Evolutionary conservation across 1,140 invertebrate genomes (phyloP), one percentile per base, ranked within the genome.

Genomic region (Drosophila lini): DNA sequence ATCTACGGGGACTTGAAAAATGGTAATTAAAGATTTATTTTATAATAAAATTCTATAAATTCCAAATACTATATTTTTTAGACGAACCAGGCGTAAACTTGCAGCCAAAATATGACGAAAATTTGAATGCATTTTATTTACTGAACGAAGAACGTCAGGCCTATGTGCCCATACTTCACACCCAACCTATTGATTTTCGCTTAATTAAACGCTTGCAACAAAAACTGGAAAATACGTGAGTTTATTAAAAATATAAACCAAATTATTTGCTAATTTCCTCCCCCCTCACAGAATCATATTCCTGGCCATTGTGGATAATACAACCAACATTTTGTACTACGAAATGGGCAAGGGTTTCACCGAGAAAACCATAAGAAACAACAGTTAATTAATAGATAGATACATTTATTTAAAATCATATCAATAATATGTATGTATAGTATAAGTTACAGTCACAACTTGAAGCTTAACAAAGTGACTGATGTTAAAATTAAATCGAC

Each of bases 331-430:
- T 38, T 40, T 91, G 1, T 91, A 90, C 45, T 91, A 91, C 22
- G 44, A 84, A 64, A 34, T 85, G 0, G 57, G 15, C 8, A 47
- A 73, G n/a, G 81, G 68, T 3, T 53, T 89, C 8, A 22, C 16
- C 4, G 69, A 76, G 16, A 76, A 76, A 32, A 10, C 10, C 38
- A n/a, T 19, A 8, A 42, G n/a, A n/a, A 38, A 57, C 59, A 62
- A 50, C 32, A 15, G 47, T 56, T 48, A 13, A 9, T 55, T 57
- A 64, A 81, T 88, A 84, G 80, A 89, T 88, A 89, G 80, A 89
- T 89, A 88, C 80, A 89, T 89, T 88, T 88, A 84, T 88, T 89
- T 48, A 89, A 89, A 88, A 89, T 86, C 83, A 88, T 86, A 86
- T 86, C 50, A 36, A 53, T 53, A 53, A 52, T 36, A 22, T 50